A percentile compares a stretch with the other conserved stretches of the same genome.
Conservation (phyloP, 2,797 vertebrate genomes). For the Chelon labrosus region DNA sequence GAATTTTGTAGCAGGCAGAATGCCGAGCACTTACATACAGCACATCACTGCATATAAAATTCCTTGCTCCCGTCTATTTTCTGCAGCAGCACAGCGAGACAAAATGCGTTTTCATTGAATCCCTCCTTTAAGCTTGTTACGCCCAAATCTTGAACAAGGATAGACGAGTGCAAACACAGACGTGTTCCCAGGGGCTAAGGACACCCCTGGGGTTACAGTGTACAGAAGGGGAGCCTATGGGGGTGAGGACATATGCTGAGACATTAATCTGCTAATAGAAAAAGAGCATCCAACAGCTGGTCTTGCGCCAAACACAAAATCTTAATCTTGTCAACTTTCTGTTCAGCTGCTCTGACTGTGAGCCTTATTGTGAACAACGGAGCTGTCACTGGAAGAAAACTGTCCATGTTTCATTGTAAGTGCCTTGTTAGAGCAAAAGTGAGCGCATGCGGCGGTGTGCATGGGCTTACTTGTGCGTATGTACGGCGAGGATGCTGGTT, state of each 20-base stretch:
- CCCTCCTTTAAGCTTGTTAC: conserved; percentile 47
- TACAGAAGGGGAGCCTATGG: conserved; percentile 45
- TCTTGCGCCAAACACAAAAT: conserved; percentile 59
- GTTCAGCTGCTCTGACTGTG: conserved; percentile 58
- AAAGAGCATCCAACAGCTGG: conserved; percentile 69
- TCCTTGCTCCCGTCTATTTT: not conserved
- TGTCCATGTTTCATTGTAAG: conserved; percentile 65
- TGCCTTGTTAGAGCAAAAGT: conserved; percentile 56
- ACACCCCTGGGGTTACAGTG: conserved; percentile 56
- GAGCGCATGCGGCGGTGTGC: conserved; percentile 31
- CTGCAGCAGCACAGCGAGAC: not conserved
- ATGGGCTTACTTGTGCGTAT: conserved; percentile 42
- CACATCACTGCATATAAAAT: conserved; percentile 7
- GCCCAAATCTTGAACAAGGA: conserved; percentile 28
- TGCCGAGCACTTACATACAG: not conserved
- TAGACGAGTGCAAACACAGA: conserved; percentile 58
- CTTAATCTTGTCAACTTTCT: conserved; percentile 76
- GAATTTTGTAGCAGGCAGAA: conserved; percentile 15
- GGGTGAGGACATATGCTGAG: conserved; percentile 60
- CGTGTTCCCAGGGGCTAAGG: conserved; percentile 44
- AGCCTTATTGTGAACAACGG: conserved; percentile 64
- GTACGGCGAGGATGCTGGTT: conserved; percentile 27
- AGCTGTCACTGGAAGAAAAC: conserved; percentile 54
- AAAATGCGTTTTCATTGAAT: conserved; percentile 18
- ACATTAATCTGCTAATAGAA: conserved; percentile 75